Base-by-base conservation (phyloP, 1,140 invertebrate genomes). In the Anastrepha obliqua region DNA sequence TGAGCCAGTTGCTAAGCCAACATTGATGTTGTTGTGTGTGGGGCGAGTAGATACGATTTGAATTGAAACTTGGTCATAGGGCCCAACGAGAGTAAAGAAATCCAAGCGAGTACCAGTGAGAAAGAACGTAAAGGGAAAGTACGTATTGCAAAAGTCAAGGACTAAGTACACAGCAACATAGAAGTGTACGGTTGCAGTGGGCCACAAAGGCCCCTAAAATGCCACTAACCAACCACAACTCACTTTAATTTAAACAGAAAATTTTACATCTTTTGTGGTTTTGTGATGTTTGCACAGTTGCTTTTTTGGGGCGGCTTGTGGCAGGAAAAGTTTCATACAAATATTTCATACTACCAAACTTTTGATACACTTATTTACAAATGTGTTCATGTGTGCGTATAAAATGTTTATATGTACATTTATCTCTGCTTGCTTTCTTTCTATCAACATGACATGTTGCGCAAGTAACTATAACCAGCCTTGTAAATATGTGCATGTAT, bases 211-310 rank as follows among this genome's bases (percentile, higher is more conserved):
- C n/a, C 17, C 51, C n/a, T 58, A 81, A 81, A 81, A 81, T 81
- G 74, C 20, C 74, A 42, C 47, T 81, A 81, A 81, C 74, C 74
- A 81, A 81, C 74, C 74, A 42, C 74, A 81, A 81, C 74, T 55
- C 74, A 81, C 74, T 81, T 58, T 81, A 81, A 81, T 81, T 81
- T 81, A 81, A 81, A 81, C 74, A 81, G 44, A 81, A 42, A 81
- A 42, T 81, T 51, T n/a, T 81, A 81, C 74, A 81, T 55, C 74
- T 81, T 81, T 81, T 81, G 74, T 29, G 74, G 74, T 81, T 81
- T 81, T 58, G 47, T 39, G 74, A 20, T 81, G 74, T 81, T 81
- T 81, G 74, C 17, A 55, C 47, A 29, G 74, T 81, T 81, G 20
- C 74, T 81, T 81, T 55, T 74, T 81, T 55, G 74, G 74, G 74